A percentile compares a stretch with the other conserved stretches of the same genome.
Evolutionary conservation across 2,797 vertebrate genomes (phyloP).

Genomic region (Etheostoma nigrum): DNA sequence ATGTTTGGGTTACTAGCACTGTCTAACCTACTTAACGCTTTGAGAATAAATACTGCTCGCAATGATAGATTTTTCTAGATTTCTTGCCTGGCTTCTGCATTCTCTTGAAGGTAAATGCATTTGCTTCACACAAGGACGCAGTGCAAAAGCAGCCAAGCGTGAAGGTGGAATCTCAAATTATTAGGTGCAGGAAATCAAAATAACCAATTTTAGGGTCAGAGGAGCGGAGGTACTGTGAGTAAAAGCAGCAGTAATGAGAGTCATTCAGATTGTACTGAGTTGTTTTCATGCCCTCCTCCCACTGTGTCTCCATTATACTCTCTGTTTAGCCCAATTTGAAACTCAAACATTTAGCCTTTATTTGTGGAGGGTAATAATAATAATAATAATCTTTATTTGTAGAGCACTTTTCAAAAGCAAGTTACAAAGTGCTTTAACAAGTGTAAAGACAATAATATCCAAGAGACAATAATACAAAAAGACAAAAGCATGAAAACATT

Average conservation of each 20-base stretch:
- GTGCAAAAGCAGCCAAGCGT: not conserved
- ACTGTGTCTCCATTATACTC: constrained; percentile 38
- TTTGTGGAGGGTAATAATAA: constrained; percentile 52
- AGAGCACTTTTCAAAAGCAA: too few relatives aligned
- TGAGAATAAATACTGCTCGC: constrained; percentile 3
- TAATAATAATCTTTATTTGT: too few relatives aligned
- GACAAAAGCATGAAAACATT: too few relatives aligned
- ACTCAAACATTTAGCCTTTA: constrained; percentile 45
- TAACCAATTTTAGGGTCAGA: constrained; percentile 14
- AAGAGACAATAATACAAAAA: too few relatives aligned
- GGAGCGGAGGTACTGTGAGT: constrained; percentile 2
- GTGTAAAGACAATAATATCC: too few relatives aligned
- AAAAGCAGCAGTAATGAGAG: constrained; percentile 41
- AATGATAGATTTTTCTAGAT: constrained; percentile 2
- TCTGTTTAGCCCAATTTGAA: constrained; percentile 47
- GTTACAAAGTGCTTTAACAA: too few relatives aligned
- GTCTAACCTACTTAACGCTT: constrained; percentile 2
- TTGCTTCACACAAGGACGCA: not conserved
- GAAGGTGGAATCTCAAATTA: constrained; percentile 16
- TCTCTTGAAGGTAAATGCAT: not conserved
- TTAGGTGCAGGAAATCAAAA: constrained; percentile 3
- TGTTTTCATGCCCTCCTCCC: constrained; percentile 21
- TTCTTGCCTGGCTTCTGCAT: not conserved
- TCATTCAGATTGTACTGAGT: constrained; percentile 32
- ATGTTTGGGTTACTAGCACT: not conserved